Evolutionary conservation across 1,140 invertebrate species (phyloP).

Genomic region (Drosophila micromelanica): DNA sequence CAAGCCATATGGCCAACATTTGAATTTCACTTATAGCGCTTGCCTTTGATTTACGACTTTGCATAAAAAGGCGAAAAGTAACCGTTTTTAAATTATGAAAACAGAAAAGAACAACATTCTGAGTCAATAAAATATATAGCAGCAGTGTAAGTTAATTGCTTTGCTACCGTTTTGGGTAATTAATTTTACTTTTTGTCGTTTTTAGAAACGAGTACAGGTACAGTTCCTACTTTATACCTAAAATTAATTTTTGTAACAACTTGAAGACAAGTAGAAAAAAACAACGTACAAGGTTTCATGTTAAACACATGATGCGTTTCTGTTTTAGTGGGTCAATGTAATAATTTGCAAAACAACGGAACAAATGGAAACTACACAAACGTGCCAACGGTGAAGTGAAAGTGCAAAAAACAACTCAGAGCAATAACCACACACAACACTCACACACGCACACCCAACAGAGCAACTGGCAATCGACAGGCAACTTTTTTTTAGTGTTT

Average conservation of each 20-base stretch:
- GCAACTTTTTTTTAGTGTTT: slow-evolving; percentile 63
- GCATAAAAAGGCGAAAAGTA: slow-evolving; percentile 28
- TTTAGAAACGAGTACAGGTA: not conserved
- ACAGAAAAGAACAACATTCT: slow-evolving; percentile 7
- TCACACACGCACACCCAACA: slow-evolving; percentile 16
- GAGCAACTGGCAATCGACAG: slow-evolving; percentile 43
- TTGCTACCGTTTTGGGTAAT: slow-evolving; percentile 42
- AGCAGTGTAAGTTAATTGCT: slow-evolving; percentile 60
- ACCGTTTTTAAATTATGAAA: slow-evolving; percentile 28
- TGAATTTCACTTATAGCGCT: slow-evolving; percentile 32
- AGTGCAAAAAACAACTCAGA: slow-evolving; percentile 51
- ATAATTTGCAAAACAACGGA: slow-evolving; percentile 72
- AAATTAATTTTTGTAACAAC: slow-evolving; percentile 4
- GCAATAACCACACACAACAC: slow-evolving; percentile 27
- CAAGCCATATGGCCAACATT: slow-evolving; percentile 46
- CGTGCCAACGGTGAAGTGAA: slow-evolving; percentile 61
- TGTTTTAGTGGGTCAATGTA: slow-evolving; percentile 73
- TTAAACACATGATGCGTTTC: slow-evolving; percentile 43
- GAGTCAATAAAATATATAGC: slow-evolving; percentile 40
- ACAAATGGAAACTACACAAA: slow-evolving; percentile 65
- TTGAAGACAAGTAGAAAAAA: not conserved
- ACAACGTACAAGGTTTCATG: slow-evolving; percentile 4
- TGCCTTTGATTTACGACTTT: slow-evolving; percentile 47
- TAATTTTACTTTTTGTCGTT: slow-evolving; percentile 34
- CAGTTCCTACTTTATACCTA: not conserved